These are phyloP conservation scores for Megalopta genalis DNA, from an alignment of 1,140 invertebrate genomes.

Conservation along the genomic window DNA sequence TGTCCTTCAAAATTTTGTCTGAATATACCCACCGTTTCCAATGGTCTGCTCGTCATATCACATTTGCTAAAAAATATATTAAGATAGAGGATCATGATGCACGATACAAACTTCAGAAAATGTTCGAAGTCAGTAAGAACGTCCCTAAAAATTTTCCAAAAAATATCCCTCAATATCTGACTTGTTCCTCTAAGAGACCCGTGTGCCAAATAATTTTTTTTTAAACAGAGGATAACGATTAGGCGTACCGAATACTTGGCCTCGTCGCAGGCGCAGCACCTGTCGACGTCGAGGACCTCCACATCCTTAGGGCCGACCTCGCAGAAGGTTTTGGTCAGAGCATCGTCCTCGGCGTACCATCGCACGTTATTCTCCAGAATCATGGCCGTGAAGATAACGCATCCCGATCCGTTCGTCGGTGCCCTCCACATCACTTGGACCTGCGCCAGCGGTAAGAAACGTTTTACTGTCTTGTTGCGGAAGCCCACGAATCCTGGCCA, in stretches of 20 bases:
- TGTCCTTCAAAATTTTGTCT: too few species aligned
- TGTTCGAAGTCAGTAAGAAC: too few species aligned
- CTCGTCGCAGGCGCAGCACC: slow-evolving; percentile 94
- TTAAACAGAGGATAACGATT: not conserved
- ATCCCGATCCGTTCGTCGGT: slow-evolving; percentile 90
- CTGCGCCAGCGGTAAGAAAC: slow-evolving; percentile 54
- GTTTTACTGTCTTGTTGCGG: slow-evolving; percentile 24
- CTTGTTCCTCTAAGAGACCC: too few species aligned
- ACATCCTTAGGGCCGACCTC: slow-evolving; percentile 84
- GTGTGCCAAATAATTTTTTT: too few species aligned
- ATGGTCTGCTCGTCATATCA: too few species aligned
- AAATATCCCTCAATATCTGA: too few species aligned
- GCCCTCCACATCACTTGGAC: slow-evolving; percentile 95
- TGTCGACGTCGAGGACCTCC: slow-evolving; percentile 76
- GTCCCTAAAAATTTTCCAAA: too few species aligned
- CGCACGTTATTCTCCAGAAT: slow-evolving; percentile 89
- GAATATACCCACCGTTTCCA: too few species aligned
- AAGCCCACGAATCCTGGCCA: not conserved
- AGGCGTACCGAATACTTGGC: slow-evolving; percentile 90
- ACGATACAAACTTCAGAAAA: too few species aligned
- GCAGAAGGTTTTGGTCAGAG: slow-evolving; percentile 90
- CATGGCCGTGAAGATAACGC: slow-evolving; percentile 91
- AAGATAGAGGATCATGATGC: too few species aligned
- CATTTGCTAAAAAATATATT: too few species aligned
- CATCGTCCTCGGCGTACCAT: slow-evolving; percentile 95